Percentiles rank a stretch among this genome's conserved stretches.
Conservation (phyloP, 2,113 vertebrate genomes). For the Sminthopsis crassicaudata region DNA sequence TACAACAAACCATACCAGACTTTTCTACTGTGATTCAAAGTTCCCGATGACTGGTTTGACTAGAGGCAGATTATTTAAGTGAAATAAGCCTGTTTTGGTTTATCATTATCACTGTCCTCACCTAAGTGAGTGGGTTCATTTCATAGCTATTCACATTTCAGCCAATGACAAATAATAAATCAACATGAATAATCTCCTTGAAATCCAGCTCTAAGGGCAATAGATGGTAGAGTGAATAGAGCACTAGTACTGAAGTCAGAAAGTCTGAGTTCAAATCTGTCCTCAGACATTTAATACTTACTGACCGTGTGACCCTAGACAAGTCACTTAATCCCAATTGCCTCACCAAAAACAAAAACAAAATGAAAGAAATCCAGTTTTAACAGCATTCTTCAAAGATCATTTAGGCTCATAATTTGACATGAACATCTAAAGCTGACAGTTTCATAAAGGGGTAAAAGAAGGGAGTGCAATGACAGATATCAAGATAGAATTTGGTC, state of each 20-base stretch:
- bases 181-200: slow-evolving; percentile 49
- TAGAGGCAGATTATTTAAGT: slow-evolving; percentile 67
- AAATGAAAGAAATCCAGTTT: not conserved
- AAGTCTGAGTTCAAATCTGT: too few species aligned
- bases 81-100: slow-evolving; percentile 63
- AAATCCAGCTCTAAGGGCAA: slow-evolving; percentile 23
- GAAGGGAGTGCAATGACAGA: not conserved
- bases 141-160: slow-evolving; percentile 58
- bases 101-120: slow-evolving; percentile 47
- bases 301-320: too few species aligned
- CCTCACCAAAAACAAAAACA: too few species aligned
- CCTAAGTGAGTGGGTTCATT: slow-evolving; percentile 53
- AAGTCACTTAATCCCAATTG: too few species aligned
- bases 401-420: not conserved
- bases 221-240: too few species aligned
- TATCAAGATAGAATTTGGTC: slow-evolving; percentile 8
- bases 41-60: slow-evolving; percentile 16
- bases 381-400: slow-evolving; percentile 16
- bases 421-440: slow-evolving; percentile 39
- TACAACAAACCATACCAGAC: slow-evolving; percentile 50
- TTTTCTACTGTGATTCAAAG: slow-evolving; percentile 37
- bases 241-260: too few species aligned
- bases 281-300: too few species aligned
- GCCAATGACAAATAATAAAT: slow-evolving; percentile 60
- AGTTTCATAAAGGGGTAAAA: not conserved